Conservation (phyloP, 2,888 invertebrate species). For the Galerucella nymphaeae region DNA sequence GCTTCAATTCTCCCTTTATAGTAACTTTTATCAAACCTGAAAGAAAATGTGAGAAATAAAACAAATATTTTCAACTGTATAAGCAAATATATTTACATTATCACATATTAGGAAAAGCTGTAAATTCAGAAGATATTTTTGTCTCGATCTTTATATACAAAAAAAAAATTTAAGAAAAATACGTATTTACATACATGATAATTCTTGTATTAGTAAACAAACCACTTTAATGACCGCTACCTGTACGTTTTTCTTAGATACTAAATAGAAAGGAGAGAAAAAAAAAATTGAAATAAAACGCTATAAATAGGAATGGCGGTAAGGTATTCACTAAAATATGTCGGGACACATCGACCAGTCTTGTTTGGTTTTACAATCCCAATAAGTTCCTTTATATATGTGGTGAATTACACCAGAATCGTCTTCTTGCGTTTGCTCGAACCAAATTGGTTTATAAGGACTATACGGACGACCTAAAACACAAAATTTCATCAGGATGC, state of each 20-base stretch:
- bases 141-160: slow-evolving; percentile 40
- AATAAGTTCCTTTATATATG: slow-evolving; percentile 89
- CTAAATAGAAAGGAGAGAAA: slow-evolving; percentile 23
- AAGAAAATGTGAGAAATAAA: background rate
- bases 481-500: background rate
- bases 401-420: slow-evolving; percentile 82
- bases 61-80: slow-evolving; percentile 18
- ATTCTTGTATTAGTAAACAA: slow-evolving; percentile 38
- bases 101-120: slow-evolving; percentile 54
- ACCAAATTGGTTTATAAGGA: slow-evolving; percentile 89
- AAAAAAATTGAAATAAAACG: slow-evolving; percentile 12
- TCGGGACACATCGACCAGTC: slow-evolving; percentile 94
- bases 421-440: slow-evolving; percentile 83
- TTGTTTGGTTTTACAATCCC: slow-evolving; percentile 88
- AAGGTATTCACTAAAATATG: slow-evolving; percentile 74
- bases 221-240: slow-evolving; percentile 38
- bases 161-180: slow-evolving; percentile 36
- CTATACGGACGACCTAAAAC: slow-evolving; percentile 71
- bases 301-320: slow-evolving; percentile 24
- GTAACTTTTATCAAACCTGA: background rate
- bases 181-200: slow-evolving; percentile 35
- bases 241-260: slow-evolving; percentile 32
- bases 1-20: background rate
- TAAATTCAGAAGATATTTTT: slow-evolving; percentile 42
- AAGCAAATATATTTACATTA: slow-evolving; percentile 52